Conservation (phyloP, 1,140 invertebrate species). For the Calliphora vicina region DNA sequence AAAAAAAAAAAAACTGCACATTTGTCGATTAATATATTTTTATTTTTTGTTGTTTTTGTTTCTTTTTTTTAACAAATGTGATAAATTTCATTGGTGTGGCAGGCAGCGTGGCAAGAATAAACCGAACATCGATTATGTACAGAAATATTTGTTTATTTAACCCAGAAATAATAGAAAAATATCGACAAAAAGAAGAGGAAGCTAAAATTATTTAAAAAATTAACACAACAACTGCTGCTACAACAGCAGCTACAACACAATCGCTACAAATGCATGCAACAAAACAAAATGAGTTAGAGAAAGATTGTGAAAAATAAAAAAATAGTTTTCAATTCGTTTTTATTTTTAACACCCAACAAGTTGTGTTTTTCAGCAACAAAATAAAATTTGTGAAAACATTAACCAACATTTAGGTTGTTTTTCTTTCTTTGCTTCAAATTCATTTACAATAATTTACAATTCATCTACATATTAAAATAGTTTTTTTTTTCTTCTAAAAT, state of each 20-base stretch:
- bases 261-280: background rate
- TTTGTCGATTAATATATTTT: background rate
- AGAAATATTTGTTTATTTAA: conserved; percentile 7
- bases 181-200: background rate
- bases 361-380: background rate
- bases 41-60: background rate
- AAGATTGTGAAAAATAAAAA: background rate
- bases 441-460: background rate
- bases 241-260: background rate
- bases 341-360: background rate
- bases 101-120: background rate
- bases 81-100: background rate
- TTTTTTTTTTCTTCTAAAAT: background rate
- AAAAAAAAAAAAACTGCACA: conserved; percentile 2
- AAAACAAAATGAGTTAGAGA: background rate
- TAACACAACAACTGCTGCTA: no score
- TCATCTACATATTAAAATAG: background rate
- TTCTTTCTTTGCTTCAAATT: background rate
- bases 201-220: no score
- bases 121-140: background rate
- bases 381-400: background rate
- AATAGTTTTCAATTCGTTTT: background rate
- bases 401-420: background rate
- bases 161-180: background rate
- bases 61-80: background rate